A percentile compares a stretch with the other conserved stretches of the same genome.
Conservation (phyloP, 2,113 vertebrate genomes). For the Forbesichthys papilliferus region DNA sequence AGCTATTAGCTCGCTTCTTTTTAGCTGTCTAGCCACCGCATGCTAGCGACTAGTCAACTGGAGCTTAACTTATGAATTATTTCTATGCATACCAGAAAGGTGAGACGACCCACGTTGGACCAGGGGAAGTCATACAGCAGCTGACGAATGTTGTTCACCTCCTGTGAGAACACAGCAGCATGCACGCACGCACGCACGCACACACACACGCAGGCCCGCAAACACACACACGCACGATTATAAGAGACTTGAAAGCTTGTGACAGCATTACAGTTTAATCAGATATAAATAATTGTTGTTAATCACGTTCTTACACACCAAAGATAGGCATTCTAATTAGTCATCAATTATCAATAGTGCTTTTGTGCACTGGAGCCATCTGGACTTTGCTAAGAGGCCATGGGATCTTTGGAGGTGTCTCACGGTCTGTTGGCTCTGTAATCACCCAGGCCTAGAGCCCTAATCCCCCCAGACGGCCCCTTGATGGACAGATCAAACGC, state of each 20-base stretch:
- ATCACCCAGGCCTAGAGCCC: constrained; percentile 57
- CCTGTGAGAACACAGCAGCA: constrained; percentile 69
- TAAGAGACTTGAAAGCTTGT: background rate
- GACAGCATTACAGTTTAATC: background rate
- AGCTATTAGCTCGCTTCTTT: too few relatives aligned
- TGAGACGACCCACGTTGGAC: constrained; percentile 84
- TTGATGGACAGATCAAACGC: constrained; percentile 72
- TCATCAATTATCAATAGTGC: constrained; percentile 38
- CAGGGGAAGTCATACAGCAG: constrained; percentile 89
- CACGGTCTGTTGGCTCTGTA: constrained; percentile 63
- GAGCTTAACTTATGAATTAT: constrained; percentile 14
- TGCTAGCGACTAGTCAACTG: constrained; percentile 25
- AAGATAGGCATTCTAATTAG: constrained; percentile 8
- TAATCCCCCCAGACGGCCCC: constrained; percentile 71
- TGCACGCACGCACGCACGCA: constrained; percentile 39
- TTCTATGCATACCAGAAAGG: constrained; percentile 82
- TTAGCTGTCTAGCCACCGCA: background rate
- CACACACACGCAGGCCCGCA: too few relatives aligned
- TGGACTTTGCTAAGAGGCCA: constrained; percentile 43
- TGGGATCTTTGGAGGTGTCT: constrained; percentile 57
- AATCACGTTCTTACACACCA: constrained; percentile 10
- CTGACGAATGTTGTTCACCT: constrained; percentile 78
- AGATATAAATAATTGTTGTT: constrained; percentile 2
- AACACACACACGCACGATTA: constrained; percentile 24
- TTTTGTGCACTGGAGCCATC: constrained; percentile 46